Conservation (phyloP, 2,113 vertebrate species). For the Tragelaphus imberbis region DNA sequence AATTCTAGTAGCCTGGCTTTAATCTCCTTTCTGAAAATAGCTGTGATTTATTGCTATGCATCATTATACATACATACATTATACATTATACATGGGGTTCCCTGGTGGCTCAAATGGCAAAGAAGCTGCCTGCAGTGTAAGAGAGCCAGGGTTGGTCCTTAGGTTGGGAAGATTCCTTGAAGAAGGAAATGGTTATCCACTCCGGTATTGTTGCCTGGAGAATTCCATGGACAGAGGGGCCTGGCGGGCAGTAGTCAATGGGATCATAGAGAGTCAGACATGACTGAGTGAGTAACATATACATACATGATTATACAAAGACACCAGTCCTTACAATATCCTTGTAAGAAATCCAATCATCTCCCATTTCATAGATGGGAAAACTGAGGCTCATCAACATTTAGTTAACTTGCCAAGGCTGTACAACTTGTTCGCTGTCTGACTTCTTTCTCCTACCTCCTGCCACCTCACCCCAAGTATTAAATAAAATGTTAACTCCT, state of each 20-base stretch:
- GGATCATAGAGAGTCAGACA: accelerated
- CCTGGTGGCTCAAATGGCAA: neutral
- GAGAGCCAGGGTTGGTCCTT: neutral
- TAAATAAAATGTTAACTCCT: neutral
- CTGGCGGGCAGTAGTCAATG: neutral
- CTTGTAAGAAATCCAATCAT: neutral
- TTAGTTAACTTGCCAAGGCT: neutral
- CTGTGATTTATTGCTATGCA: neutral
- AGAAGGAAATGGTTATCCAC: neutral
- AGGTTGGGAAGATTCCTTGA: neutral
- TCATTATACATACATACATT: neutral
- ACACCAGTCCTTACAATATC: neutral
- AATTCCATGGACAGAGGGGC: neutral
- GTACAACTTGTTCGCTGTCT: neutral
- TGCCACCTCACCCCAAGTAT: neutral
- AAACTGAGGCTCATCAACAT: neutral
- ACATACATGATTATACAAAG: neutral
- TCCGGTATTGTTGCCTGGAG: neutral
- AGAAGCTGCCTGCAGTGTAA: neutral
- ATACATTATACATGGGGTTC: neutral
- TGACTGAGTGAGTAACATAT: neutral
- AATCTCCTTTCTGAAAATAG: neutral
- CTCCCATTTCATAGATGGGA: neutral
- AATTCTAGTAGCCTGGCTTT: neutral
- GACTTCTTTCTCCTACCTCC: neutral